Evolutionary conservation across 2,797 vertebrate species (phyloP).

Genomic region (Spea hammondii): DNA sequence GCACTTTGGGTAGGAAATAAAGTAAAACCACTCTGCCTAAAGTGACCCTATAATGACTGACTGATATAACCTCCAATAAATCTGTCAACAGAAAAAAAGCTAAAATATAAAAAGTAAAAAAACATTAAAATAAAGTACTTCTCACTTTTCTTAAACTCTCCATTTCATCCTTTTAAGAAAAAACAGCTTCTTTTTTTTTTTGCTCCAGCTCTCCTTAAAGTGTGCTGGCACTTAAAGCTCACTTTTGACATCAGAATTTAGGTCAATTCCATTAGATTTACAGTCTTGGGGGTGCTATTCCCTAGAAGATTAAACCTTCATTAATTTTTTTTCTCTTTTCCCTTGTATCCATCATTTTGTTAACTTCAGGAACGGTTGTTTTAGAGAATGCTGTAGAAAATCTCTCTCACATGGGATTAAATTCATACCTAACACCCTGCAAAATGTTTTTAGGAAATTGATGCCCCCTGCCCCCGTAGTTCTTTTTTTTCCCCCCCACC

Average conservation of each 20-base stretch:
- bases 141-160: slow-evolving; percentile 55
- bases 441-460: slow-evolving; percentile 57
- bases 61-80: slow-evolving; percentile 62
- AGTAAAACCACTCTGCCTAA: slow-evolving; percentile 1
- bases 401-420: slow-evolving; percentile 60
- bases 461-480: slow-evolving; percentile 20
- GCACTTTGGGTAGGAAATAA: neutral
- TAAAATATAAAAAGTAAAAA: neutral
- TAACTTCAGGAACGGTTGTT: slow-evolving; percentile 64
- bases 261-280: slow-evolving; percentile 67
- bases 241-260: slow-evolving; percentile 65
- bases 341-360: slow-evolving; percentile 66
- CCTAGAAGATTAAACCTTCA: slow-evolving; percentile 75
- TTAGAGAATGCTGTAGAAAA: slow-evolving; percentile 65
- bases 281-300: slow-evolving; percentile 64
- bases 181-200: slow-evolving; percentile 16
- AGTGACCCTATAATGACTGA: slow-evolving; percentile 49
- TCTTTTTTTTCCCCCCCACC: slow-evolving; percentile 1
- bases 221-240: slow-evolving; percentile 59
- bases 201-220: slow-evolving; percentile 56
- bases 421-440: slow-evolving; percentile 56
- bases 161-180: slow-evolving; percentile 51
- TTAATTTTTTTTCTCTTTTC: slow-evolving; percentile 69
- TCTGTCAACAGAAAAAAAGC: slow-evolving; percentile 53
- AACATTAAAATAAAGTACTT: slow-evolving; percentile 47